phyloP scores from a whole-genome alignment of 2,113 vertebrate species.

The Oophaga pumilio region DNA sequence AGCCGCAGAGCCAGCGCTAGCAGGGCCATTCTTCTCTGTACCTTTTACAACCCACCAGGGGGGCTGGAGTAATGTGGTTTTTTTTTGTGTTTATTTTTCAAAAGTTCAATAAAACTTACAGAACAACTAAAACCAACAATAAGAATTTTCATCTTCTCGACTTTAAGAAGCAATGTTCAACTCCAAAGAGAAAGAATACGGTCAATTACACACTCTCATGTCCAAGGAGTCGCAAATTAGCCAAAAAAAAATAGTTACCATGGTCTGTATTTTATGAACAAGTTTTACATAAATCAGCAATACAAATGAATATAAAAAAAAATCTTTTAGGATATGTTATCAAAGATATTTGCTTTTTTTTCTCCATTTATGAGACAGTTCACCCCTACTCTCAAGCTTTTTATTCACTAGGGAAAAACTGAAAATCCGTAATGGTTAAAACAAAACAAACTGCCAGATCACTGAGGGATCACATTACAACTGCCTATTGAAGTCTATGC shows the following conservation, averaged over 20 bases:
- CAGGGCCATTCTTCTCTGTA: constrained; percentile 9
- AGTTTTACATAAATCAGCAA: no score
- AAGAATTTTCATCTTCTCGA: constrained; percentile 11
- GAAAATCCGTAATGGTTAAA: no score
- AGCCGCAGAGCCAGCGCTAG: not conserved
- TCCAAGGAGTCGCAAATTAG: not conserved
- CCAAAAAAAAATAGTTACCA: not conserved
- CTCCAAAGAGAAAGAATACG: not conserved
- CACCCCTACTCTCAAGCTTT: no score
- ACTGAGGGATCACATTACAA: no score
- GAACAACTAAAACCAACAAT: not conserved
- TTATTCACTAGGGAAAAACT: no score
- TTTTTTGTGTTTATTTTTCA: constrained; percentile 28
- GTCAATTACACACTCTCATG: not conserved
- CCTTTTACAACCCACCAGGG: constrained; percentile 30
- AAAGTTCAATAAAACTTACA: constrained; percentile 15
- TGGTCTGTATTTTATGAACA: no score
- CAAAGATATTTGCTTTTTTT: no score
- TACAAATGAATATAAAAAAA: no score
- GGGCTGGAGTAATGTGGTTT: not conserved
- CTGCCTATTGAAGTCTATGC: no score
- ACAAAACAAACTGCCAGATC: no score
- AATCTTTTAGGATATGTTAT: no score
- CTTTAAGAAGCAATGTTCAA: not conserved
- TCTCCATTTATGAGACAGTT: no score